A percentile compares a stretch with the other conserved stretches of the same genome.
These are phyloP conservation scores for Dolomedes plantarius DNA, from an alignment of 2,888 invertebrate genomes.

Conservation along the genomic window DNA sequence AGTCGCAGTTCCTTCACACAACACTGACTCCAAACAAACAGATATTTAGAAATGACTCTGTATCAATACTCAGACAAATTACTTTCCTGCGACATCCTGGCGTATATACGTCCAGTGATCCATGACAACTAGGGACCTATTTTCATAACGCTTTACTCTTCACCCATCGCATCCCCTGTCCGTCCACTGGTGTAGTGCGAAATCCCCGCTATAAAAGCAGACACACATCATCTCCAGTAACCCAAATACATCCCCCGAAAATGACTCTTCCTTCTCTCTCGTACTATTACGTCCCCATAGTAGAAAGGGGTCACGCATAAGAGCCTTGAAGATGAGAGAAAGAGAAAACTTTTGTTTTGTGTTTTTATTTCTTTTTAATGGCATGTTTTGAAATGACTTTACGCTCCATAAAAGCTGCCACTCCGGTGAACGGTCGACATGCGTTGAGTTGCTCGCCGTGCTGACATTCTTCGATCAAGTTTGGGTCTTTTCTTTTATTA, in stretches of 20 bases:
- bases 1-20: too few relatives aligned
- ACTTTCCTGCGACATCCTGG: neutral
- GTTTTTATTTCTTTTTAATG: slow-evolving; percentile 14
- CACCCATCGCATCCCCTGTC: neutral
- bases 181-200: neutral
- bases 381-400: slow-evolving; percentile 41
- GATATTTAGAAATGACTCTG: too few relatives aligned
- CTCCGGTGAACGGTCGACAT: neutral
- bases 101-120: neutral
- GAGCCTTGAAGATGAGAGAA: neutral
- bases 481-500: too few relatives aligned
- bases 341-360: neutral
- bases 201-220: too few relatives aligned
- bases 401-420: slow-evolving; percentile 53
- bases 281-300: neutral
- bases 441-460: neutral
- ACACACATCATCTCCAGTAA: neutral
- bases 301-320: neutral
- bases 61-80: neutral
- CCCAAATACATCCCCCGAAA: neutral
- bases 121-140: neutral
- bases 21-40: too few relatives aligned
- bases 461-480: too few relatives aligned
- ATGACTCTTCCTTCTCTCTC: neutral
- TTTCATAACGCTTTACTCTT: neutral